phyloP scores from a whole-genome alignment of 2,888 invertebrate genomes.

The Chalcosyrphus nemorum region DNA sequence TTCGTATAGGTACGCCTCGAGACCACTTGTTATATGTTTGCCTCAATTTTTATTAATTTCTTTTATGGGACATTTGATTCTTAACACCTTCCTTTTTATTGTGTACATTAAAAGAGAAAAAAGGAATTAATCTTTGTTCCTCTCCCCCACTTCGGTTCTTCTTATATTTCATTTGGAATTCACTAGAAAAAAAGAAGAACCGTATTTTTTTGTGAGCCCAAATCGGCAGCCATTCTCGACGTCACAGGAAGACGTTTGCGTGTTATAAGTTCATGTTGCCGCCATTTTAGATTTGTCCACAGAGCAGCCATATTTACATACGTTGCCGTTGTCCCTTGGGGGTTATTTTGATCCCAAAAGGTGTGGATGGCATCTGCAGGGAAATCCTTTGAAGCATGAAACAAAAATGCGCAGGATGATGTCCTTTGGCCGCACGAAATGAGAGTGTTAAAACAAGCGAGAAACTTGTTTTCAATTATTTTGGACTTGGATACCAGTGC shows the following conservation, averaged over 20 bases:
- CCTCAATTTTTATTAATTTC: slow-evolving; percentile 35
- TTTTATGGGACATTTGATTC: slow-evolving; percentile 64
- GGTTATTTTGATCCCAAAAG: slow-evolving; percentile 60
- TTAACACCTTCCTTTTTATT: slow-evolving; percentile 60
- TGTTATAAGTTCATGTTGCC: slow-evolving; percentile 64
- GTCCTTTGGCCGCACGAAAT: slow-evolving; percentile 31
- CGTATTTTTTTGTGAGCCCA: neutral
- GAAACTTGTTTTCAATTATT: slow-evolving; percentile 56
- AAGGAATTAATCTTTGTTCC: slow-evolving; percentile 6
- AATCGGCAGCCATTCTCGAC: slow-evolving; percentile 26
- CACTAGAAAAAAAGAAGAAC: neutral
- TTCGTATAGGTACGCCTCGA: slow-evolving; percentile 14
- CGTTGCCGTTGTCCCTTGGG: slow-evolving; percentile 22
- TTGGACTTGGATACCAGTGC: slow-evolving; percentile 38
- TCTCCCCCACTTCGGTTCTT: slow-evolving; percentile 15
- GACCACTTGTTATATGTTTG: slow-evolving; percentile 20
- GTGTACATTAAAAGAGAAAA: slow-evolving; percentile 19
- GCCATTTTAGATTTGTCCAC: slow-evolving; percentile 64
- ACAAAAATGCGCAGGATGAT: slow-evolving; percentile 40
- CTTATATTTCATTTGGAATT: slow-evolving; percentile 49
- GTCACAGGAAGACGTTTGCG: slow-evolving; percentile 53
- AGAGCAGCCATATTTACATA: slow-evolving; percentile 62
- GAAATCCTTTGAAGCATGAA: slow-evolving; percentile 60
- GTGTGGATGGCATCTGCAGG: slow-evolving; percentile 55
- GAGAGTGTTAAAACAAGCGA: slow-evolving; percentile 23